Conservation (phyloP, 2,113 vertebrate genomes). For the Strix uralensis region DNA sequence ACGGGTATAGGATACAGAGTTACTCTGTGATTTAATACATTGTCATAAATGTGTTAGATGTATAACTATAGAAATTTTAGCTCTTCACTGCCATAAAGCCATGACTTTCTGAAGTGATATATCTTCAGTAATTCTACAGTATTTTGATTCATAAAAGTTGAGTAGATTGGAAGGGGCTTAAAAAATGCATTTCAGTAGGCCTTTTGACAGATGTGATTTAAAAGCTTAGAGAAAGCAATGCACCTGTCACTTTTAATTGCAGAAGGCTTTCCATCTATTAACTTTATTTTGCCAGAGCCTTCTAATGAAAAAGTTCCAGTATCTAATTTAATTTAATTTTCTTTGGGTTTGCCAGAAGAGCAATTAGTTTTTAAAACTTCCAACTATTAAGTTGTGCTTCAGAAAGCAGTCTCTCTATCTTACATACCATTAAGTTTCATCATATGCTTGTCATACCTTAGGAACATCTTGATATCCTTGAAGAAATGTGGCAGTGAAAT, state of each 20-base stretch:
- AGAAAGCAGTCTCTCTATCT: conserved; percentile 54
- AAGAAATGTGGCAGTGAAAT: conserved; percentile 42
- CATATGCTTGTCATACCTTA: conserved; percentile 52
- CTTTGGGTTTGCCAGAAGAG: conserved; percentile 68
- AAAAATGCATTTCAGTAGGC: conserved; percentile 53
- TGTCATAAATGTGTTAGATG: neutral
- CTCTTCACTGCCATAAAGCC: neutral
- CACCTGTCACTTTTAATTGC: conserved; percentile 68
- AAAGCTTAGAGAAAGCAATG: conserved; percentile 49
- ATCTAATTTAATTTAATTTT: conserved; percentile 76
- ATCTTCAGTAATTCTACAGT: conserved; percentile 24
- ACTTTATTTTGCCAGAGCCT: conserved; percentile 69
- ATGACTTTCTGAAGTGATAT: neutral
- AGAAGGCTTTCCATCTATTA: conserved; percentile 63
- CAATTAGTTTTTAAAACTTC: conserved; percentile 76
- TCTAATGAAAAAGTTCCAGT: conserved; percentile 73
- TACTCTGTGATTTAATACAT: neutral
- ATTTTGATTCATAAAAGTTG: conserved; percentile 34
- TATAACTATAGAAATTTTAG: neutral
- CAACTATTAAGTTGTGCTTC: conserved; percentile 49
- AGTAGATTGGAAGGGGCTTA: conserved; percentile 54
- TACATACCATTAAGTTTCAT: conserved; percentile 67
- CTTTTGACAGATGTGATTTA: conserved; percentile 59
- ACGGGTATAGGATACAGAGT: neutral
- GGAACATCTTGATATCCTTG: conserved; percentile 73